Base-by-base conservation (phyloP, 2,113 vertebrate genomes). In the Eulemur rufifrons region DNA sequence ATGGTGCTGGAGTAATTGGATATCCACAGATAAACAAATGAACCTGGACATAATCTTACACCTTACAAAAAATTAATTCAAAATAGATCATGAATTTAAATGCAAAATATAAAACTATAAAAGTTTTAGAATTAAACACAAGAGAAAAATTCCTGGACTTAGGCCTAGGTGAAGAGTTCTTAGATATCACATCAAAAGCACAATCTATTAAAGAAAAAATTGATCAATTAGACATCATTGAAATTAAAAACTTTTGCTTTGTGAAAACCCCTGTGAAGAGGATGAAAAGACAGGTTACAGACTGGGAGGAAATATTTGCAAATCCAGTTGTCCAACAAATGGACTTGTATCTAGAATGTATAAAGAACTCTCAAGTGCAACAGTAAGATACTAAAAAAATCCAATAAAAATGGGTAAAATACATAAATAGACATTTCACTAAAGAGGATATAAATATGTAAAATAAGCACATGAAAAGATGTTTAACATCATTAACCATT, bases 381-480 rank as follows among this genome's bases (percentile, higher is more conserved):
- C 37, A 54, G 52, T 52, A 39, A 69, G 34, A 27, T 61, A 12
- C 25, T 39, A 52, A 84, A 95, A 95, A 77, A 61, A 61, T 84
- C 29, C n/a, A 52, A 23, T 84, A 84, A 95, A 95, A 95, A 52
- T 83, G 71, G 39, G 20, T 68, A 50, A 95, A 87, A 82, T 69
- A 59, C 29, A 20, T 29, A 11, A 91, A 86, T n/a, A 86, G 50
- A 82, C 71, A 69, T 89, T 68, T 91, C n/a, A 61, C 34, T 10
- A 1, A 84, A 84, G 85, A 56, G 20, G n/a, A 45, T 69, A 89
- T 52, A 66, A 42, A 84, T 39, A 66, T 77, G 68, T 69, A 76
- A 91, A 76, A 59, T 83, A 68, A 88, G 64, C 61, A 54, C 25
- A 6, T 68, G 69, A 68, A 89, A 56, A 89, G 20, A 61, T 54